Conservation (phyloP, 35 echinoderm and acorn worm genomes). For the Eucidaris tribuloides region DNA sequence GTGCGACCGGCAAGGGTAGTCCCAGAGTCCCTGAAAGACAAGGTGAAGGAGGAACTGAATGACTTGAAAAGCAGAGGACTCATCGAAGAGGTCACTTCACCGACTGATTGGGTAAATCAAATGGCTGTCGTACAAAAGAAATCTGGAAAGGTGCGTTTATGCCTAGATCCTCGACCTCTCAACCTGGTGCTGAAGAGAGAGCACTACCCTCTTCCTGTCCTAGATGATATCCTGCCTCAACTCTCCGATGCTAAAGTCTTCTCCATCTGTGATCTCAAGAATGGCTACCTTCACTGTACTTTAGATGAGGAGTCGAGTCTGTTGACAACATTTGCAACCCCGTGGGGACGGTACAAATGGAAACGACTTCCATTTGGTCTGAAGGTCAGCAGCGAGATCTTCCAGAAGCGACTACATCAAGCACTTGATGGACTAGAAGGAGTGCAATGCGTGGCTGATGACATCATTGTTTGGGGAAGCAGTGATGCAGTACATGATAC, state of each 20-base stretch:
- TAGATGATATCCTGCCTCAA: slow-evolving; percentile 55
- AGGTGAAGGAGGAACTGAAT: slow-evolving; percentile 11
- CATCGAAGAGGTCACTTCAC: slow-evolving; percentile 21
- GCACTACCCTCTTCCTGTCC: slow-evolving; percentile 55
- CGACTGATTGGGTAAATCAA: slow-evolving; percentile 54
- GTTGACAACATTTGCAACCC: slow-evolving; percentile 73
- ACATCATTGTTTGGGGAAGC: too few species aligned
- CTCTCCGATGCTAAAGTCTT: slow-evolving; percentile 62
- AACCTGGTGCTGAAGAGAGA: slow-evolving; percentile 43
- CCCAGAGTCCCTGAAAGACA: slow-evolving; percentile 10
- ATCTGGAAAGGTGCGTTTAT: slow-evolving; percentile 55
- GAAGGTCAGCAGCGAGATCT: slow-evolving; percentile 66
- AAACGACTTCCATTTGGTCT: slow-evolving; percentile 75
- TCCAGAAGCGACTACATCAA: slow-evolving; percentile 63
- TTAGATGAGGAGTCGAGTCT: slow-evolving; percentile 66
- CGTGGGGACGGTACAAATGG: slow-evolving; percentile 60
- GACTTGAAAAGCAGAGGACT: neutral
- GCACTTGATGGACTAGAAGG: slow-evolving; percentile 58
- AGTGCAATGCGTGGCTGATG: slow-evolving; percentile 62
- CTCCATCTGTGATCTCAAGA: slow-evolving; percentile 65
- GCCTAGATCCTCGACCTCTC: slow-evolving; percentile 59
- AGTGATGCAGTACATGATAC: too few species aligned
- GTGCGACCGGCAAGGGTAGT: slow-evolving; percentile 9
- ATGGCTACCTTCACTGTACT: slow-evolving; percentile 55
- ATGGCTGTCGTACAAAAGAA: slow-evolving; percentile 51